Evolutionary conservation across 2,888 invertebrate species (phyloP).

Genomic region (Noctua fimbriata): DNA sequence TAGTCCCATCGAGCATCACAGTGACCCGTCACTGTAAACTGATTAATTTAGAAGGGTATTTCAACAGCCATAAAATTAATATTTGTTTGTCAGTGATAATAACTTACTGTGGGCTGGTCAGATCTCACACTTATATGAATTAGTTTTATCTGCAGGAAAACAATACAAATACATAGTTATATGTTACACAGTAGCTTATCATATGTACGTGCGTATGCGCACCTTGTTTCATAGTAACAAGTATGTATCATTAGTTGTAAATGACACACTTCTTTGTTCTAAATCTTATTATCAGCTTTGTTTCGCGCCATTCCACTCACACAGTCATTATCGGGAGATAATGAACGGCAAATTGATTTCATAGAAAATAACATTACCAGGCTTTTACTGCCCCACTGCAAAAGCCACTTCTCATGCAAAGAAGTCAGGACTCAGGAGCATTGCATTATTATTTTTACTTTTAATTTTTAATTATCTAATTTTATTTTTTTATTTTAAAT

Average conservation of each 20-base stretch:
- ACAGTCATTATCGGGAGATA: slow-evolving; percentile 50
- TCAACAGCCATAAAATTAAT: background rate
- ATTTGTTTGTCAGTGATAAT: background rate
- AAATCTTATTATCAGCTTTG: slow-evolving; percentile 37
- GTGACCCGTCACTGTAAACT: too few relatives aligned
- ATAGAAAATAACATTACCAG: slow-evolving; percentile 4
- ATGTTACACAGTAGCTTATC: slow-evolving; percentile 21
- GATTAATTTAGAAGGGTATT: too few relatives aligned
- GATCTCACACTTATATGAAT: background rate
- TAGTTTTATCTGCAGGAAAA: slow-evolving; percentile 22
- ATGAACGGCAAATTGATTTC: slow-evolving; percentile 29
- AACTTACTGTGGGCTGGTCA: background rate
- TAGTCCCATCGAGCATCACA: too few relatives aligned
- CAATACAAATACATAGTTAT: background rate
- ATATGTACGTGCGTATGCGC: slow-evolving; percentile 7
- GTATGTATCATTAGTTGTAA: slow-evolving; percentile 6
- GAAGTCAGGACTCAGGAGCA: background rate
- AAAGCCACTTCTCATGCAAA: background rate
- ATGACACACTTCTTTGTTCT: slow-evolving; percentile 8
- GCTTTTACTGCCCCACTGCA: background rate
- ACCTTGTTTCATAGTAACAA: background rate
- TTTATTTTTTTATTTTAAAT: too few relatives aligned
- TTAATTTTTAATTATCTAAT: too few relatives aligned
- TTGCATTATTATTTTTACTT: too few relatives aligned
- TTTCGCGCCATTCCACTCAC: slow-evolving; percentile 9